These are phyloP conservation scores for Phoeniculus purpureus DNA, from an alignment of 2,797 vertebrate species.

Conservation along the genomic window DNA sequence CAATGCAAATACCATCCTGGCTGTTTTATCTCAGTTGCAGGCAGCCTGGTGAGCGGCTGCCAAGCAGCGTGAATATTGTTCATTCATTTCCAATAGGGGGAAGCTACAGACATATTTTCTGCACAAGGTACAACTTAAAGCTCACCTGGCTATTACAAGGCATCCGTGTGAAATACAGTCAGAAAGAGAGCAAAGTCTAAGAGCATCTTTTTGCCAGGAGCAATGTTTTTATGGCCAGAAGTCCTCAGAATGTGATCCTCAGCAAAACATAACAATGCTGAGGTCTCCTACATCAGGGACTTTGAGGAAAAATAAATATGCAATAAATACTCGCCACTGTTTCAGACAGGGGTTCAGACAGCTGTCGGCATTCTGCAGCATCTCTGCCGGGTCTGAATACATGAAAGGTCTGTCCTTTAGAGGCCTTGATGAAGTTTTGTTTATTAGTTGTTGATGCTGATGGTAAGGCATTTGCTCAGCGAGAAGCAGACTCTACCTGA, in stretches of 20 bases:
- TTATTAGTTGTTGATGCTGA: neutral
- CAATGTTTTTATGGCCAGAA: neutral
- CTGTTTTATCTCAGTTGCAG: neutral
- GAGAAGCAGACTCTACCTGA: neutral
- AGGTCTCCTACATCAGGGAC: neutral
- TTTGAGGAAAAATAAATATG: neutral
- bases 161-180: neutral
- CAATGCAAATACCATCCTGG: neutral
- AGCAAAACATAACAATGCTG: neutral
- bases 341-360: neutral
- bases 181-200: neutral
- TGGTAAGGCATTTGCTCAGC: neutral
- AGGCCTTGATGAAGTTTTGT: neutral
- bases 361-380: neutral
- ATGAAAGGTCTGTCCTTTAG: neutral
- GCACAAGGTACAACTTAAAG: neutral
- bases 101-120: neutral
- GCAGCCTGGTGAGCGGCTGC: neutral
- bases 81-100: neutral
- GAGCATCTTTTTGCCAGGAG: neutral
- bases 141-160: neutral
- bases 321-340: neutral
- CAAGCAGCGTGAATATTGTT: neutral
- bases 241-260: rapidly evolving
- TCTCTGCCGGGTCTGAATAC: neutral